These are phyloP conservation scores for Caloenas nicobarica DNA, from an alignment of 2,113 vertebrate genomes.

Conservation along the genomic window DNA sequence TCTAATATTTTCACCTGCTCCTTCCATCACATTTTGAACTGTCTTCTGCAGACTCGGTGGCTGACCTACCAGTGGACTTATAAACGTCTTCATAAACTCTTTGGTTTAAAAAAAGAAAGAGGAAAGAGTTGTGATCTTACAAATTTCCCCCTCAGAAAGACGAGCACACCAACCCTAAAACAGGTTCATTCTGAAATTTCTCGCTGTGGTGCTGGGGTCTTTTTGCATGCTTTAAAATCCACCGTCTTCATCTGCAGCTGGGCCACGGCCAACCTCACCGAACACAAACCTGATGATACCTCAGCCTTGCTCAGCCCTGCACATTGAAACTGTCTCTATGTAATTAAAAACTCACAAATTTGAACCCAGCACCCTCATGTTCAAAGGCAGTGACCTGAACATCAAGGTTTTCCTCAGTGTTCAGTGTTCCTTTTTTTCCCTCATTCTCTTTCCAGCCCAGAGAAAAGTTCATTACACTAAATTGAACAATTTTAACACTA, in stretches of 20 bases:
- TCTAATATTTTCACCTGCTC: not conserved
- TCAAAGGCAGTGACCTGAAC: not conserved
- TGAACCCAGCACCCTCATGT: not conserved
- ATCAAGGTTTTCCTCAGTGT: not conserved
- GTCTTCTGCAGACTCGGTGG: not conserved
- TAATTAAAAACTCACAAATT: not conserved
- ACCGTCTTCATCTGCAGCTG: not conserved
- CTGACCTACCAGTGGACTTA: rapidly evolving
- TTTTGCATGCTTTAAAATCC: not conserved
- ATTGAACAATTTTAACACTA: not conserved
- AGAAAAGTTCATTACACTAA: not conserved
- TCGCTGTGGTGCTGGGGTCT: not conserved
- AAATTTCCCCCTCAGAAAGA: not conserved
- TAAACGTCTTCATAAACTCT: not conserved
- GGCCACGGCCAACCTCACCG: not conserved
- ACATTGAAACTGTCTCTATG: not conserved
- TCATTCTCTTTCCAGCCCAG: not conserved
- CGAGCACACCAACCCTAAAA: not conserved
- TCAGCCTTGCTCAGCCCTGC: not conserved
- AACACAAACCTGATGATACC: not conserved
- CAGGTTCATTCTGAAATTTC: not conserved
- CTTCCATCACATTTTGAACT: not conserved
- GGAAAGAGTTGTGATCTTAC: not conserved
- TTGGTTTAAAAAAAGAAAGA: not conserved
- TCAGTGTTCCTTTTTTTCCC: not conserved